phyloP scores from a whole-genome alignment of 2,888 invertebrate species.

The Teinopalpus imperialis region DNA sequence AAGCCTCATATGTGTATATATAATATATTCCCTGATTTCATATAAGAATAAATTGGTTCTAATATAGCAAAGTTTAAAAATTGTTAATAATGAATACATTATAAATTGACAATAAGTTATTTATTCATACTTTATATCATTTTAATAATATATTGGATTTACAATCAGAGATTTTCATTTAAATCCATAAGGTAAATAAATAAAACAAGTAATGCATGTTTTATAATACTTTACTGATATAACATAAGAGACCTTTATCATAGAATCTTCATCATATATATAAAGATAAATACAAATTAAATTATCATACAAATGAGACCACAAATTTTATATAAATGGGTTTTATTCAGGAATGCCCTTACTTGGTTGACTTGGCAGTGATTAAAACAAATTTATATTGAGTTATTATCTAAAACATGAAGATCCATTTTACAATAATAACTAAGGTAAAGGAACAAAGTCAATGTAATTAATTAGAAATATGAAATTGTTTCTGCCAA shows the following conservation, averaged over 20 bases:
- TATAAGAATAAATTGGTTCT: slow-evolving; percentile 2
- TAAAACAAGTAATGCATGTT: slow-evolving; percentile 44
- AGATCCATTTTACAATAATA: slow-evolving; percentile 57
- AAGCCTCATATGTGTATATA: no score
- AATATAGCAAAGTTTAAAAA: slow-evolving; percentile 25
- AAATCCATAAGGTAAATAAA: slow-evolving; percentile 27
- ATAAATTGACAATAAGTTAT: slow-evolving; percentile 55
- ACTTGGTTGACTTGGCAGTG: slow-evolving; percentile 68
- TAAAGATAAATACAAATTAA: slow-evolving; percentile 72
- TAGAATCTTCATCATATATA: slow-evolving; percentile 66
- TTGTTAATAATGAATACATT: slow-evolving; percentile 25
- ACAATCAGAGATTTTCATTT: slow-evolving; percentile 14
- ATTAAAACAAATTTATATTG: slow-evolving; percentile 39
- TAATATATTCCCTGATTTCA: not conserved
- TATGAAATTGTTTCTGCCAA: slow-evolving; percentile 25
- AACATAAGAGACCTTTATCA: slow-evolving; percentile 73
- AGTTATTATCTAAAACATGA: slow-evolving; percentile 24
- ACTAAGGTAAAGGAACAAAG: slow-evolving; percentile 68
- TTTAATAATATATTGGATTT: slow-evolving; percentile 29
- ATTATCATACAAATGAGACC: slow-evolving; percentile 78
- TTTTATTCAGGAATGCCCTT: slow-evolving; percentile 63
- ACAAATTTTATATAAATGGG: slow-evolving; percentile 66
- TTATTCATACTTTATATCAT: slow-evolving; percentile 30
- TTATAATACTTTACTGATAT: slow-evolving; percentile 71
- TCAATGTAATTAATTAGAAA: slow-evolving; percentile 57